Evolutionary conservation across 2,113 vertebrate genomes (phyloP), one percentile per base, ranked within the genome.

Genomic region (Recurvirostra avosetta): DNA sequence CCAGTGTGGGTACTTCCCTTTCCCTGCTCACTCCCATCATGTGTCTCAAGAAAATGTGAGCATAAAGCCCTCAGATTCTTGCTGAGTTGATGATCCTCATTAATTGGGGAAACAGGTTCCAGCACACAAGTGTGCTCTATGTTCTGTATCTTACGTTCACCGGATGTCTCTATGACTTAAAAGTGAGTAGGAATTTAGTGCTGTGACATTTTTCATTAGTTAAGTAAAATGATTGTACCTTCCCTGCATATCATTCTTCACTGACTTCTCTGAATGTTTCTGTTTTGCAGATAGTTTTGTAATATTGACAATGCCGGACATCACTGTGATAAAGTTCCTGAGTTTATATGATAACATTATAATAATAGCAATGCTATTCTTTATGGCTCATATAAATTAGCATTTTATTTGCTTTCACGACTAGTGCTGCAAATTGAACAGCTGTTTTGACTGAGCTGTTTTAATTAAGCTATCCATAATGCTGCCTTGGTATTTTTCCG

Each of bases 391-490:
- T 92, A 91, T 85, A 92, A 91, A 95, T 94, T 92, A 91, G 80
- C 74, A 70, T 90, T 97, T 92, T 91, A 95, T 92, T 92, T 94
- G 73, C 74, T 91, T 91, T 91, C 70, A 75, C 6, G 30, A 89
- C 58, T 67, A 86, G 71, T 5, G 18, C 73, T 95, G 91, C 67
- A 96, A 91, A 96, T 74, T 77, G 77, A 96, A 82, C 92, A 95
- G 94, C 81, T 97, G 94, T 85, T 95, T 96, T 79, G 50, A 61
- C 38, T 43, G 68, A 85, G 71, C 58, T 95, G 76, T 74, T 97
- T 96, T 97, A 94, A 97, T 96, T 96, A 94, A 93, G 62, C 63
- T 93, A 81, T 83, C 84, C 84, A 77, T 86, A 92, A 83, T 90
- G 73, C 66, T 80, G 66, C 71, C 67, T 90, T 73, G 80, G 47